phyloP scores from a whole-genome alignment of 2,888 invertebrate genomes.

The Chloromyia formosa region DNA sequence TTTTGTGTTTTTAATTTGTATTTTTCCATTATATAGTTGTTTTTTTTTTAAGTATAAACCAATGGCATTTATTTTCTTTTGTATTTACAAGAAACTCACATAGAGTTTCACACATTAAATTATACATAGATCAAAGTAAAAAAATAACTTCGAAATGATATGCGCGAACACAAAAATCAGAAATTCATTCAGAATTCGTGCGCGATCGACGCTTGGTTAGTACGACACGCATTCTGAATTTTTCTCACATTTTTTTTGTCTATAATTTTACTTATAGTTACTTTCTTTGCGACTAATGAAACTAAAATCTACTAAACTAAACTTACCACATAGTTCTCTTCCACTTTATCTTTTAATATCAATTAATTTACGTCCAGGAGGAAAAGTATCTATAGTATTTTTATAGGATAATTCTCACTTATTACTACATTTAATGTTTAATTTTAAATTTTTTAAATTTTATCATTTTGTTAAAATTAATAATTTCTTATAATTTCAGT shows the following conservation, averaged over 20 bases:
- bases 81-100: slow-evolving; percentile 28
- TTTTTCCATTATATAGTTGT: no score
- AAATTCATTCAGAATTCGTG: slow-evolving; percentile 26
- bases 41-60: slow-evolving; percentile 36
- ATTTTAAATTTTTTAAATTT: slow-evolving; percentile 29
- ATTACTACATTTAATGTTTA: no score
- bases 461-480: slow-evolving; percentile 41
- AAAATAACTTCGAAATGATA: slow-evolving; percentile 26
- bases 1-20: not conserved
- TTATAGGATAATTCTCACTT: slow-evolving; percentile 1
- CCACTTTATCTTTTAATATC: not conserved
- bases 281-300: slow-evolving; percentile 11
- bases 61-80: slow-evolving; percentile 28
- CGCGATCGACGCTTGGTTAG: not conserved
- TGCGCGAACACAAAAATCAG: slow-evolving; percentile 41
- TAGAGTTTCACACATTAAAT: not conserved
- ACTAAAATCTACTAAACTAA: slow-evolving; percentile 12
- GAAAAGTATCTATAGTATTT: slow-evolving; percentile 23
- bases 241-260: no score
- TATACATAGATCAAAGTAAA: slow-evolving; percentile 25
- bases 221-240: no score
- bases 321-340: slow-evolving; percentile 23
- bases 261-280: no score
- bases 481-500: not conserved
- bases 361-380: slow-evolving; percentile 7